Evolutionary conservation across 2,113 vertebrate species (phyloP), one percentile per base, ranked within the genome.

Genomic region (Sander lucioperca): DNA sequence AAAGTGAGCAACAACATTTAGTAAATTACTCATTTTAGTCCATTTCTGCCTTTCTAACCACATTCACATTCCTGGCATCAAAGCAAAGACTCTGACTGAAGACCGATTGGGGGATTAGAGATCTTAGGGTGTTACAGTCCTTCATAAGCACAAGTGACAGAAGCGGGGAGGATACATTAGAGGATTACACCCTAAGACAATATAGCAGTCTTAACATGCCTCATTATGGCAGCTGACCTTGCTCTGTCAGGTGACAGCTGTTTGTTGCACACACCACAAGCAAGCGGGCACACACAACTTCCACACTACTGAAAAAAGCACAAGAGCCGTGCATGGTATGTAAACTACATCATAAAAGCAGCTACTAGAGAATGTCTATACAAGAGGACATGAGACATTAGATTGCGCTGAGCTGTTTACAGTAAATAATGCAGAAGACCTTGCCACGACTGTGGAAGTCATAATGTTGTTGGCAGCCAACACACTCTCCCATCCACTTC

Each of bases 101-200:
- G 88, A 80, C 77, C 54, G 77, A 86, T 39, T 77, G 19, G 63
- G 48, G 73, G 84, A 90, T 92, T 92, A 93, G 65, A 48, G 67
- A 78, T 88, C 76, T 91, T 71, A 86, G 86, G 91, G 79, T 72
- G 82, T 85, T 80, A 58, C 74, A 23, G 69, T 68, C 43, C 68
- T 82, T 82, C 75, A 86, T 77, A 65, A 80, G 65, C 80, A 85
- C 79, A 71, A 71, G 88, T 87, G 85, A 88, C 77, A 90, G 77
- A 75, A 73, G 80, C 27, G n/a, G 75, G 48, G 53, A 85, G 84
- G 85, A 84, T 87, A 71, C 79, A 69, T 89, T 87, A 91, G 61
- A 78, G 87, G 90, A 93, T 95, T 94, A 92, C 50, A 74, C 72
- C 53, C 61, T 93, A 90, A 92, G 86, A 92, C 91, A 92, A 88